phyloP scores from a whole-genome alignment of 1,140 invertebrate genomes.

The Globodera ellingtonae region DNA sequence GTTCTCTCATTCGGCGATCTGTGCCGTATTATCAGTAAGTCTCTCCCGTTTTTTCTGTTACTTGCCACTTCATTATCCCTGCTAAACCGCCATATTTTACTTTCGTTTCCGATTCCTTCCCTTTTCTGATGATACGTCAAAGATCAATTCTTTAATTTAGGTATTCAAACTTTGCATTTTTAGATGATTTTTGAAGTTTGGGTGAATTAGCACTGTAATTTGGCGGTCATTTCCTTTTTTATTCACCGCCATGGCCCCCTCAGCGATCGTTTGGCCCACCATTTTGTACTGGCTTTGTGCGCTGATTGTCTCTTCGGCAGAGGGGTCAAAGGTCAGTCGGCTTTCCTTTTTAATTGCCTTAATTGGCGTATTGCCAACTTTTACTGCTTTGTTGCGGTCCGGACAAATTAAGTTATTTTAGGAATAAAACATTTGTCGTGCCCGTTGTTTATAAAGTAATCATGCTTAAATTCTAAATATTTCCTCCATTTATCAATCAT shows the following conservation, averaged over 20 bases:
- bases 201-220: too few relatives aligned
- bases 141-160: too few relatives aligned
- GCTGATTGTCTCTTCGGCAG: background rate
- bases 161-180: too few relatives aligned
- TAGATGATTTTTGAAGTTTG: too few relatives aligned
- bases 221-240: background rate
- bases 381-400: background rate
- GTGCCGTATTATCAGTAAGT: too few relatives aligned
- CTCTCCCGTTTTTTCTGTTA: background rate
- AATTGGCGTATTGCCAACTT: background rate
- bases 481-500: background rate
- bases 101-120: background rate
- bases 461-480: background rate
- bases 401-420: too few relatives aligned
- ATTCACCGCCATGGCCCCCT: too few relatives aligned
- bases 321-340: background rate
- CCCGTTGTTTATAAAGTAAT: too few relatives aligned
- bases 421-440: too few relatives aligned
- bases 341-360: background rate
- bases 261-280: background rate
- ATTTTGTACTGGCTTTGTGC: background rate
- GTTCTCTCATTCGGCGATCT: too few relatives aligned
- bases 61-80: background rate
- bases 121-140: background rate
- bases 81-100: background rate